These are phyloP conservation scores for Neolamprologus cancellatus DNA, from an alignment of 2,113 vertebrate species.

Conservation along the genomic window DNA sequence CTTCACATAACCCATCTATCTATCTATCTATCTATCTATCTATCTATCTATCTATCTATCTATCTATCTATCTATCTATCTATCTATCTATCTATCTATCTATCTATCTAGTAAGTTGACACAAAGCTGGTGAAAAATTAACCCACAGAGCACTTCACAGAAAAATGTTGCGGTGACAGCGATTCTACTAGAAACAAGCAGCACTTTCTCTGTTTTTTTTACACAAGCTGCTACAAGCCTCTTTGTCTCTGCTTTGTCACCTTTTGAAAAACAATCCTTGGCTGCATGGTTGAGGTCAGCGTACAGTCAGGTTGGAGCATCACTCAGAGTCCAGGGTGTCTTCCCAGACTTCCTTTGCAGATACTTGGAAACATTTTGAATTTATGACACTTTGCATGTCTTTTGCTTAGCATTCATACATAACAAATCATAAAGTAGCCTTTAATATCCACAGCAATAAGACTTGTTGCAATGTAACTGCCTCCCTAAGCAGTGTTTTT, in stretches of 20 bases:
- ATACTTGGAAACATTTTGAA: not conserved
- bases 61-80: not conserved
- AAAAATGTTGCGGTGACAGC: not conserved
- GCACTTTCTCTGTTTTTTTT: not conserved
- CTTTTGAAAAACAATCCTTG: not conserved
- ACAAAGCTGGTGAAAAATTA: not conserved
- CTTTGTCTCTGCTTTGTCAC: not conserved
- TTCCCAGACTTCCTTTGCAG: not conserved
- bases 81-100: conserved; percentile 5
- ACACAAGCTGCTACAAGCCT: not conserved
- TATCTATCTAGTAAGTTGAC: not conserved
- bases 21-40: not conserved
- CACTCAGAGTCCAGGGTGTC: not conserved
- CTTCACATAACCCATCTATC: not conserved
- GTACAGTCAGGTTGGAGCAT: not conserved
- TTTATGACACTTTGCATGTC: not conserved
- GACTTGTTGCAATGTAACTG: not conserved
- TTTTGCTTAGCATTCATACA: not conserved
- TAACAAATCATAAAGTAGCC: not conserved
- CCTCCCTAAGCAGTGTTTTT: not conserved
- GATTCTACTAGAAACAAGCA: not conserved
- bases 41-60: not conserved
- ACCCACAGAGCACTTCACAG: not conserved
- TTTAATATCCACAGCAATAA: not conserved
- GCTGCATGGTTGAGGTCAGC: not conserved